Base-by-base conservation (phyloP, 1,140 invertebrate species). In the Orussus abietinus region DNA sequence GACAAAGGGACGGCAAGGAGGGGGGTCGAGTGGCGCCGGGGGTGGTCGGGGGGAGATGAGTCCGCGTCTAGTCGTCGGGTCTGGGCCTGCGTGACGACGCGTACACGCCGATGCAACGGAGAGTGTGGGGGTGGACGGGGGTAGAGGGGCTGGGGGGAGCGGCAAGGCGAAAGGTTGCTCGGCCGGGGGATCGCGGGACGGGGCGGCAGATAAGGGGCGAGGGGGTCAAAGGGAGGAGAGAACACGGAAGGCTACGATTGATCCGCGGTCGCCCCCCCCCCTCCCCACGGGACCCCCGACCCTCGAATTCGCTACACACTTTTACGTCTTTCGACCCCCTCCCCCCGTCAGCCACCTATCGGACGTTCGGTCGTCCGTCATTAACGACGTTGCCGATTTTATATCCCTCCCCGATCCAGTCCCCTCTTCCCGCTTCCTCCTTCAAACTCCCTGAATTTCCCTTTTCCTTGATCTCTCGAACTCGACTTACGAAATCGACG, bases 31-130 rank as follows among this genome's bases (percentile, higher is more conserved):
- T 12, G 2, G 18, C n/a, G 9, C 19, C n/a, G 13, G 21, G 18
- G n/a, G 41, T 42, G 28, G 35, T 14, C 25, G 28, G 37, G 42
- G 32, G 42, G 29, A 29, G 41, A 41, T 49, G 34, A 50, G 45
- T 51, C 47, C 57, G 42, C 49, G 55, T 68, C 57, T 67, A 55
- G 60, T 50, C 59, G 55, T 53, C 55, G 50, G 53, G 57, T 63
- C 63, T 67, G 66, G 59, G 64, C 62, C 62, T 69, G 64, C 66
- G 66, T 69, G 64, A 68, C 65, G 64, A 69, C 63, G 62, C 63
- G 66, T 64, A 60, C 55, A 64, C 59, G 53, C 57, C 45, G 31
- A 26, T 49, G 46, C 46, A 49, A 30, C 34, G 14, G 41, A 43
- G 36, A 20, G 37, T 38, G 26, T 37, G 18, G 39, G 37, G 25